These are phyloP conservation scores for Archaeoteleia sp. DNA, from an alignment of 2,888 invertebrate species.

Conservation along the genomic window DNA sequence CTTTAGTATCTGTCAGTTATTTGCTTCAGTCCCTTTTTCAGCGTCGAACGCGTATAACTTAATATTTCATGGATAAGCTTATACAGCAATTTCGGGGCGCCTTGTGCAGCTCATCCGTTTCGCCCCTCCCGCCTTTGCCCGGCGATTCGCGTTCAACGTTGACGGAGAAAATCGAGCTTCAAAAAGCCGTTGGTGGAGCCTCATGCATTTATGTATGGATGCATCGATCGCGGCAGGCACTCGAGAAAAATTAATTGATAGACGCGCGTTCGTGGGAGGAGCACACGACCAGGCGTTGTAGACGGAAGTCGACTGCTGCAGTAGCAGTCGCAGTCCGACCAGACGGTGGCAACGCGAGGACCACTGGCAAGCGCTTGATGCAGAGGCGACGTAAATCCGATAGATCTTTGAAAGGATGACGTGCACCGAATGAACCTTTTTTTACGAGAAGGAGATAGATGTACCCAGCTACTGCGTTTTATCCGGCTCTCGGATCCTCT, in stretches of 20 bases:
- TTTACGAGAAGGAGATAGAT: slow-evolving; percentile 8
- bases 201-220: slow-evolving; percentile 65
- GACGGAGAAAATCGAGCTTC: slow-evolving; percentile 59
- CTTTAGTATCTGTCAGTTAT: slow-evolving; percentile 29
- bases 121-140: slow-evolving; percentile 19
- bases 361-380: slow-evolving; percentile 21
- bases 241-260: slow-evolving; percentile 60
- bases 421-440: slow-evolving; percentile 46
- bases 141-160: slow-evolving; percentile 49
- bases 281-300: slow-evolving; percentile 1
- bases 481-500: slow-evolving; percentile 25
- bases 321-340: slow-evolving; percentile 13
- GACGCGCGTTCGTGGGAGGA: slow-evolving; percentile 31
- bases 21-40: slow-evolving; percentile 27
- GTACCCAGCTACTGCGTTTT: slow-evolving; percentile 22
- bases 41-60: slow-evolving; percentile 38
- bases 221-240: slow-evolving; percentile 56
- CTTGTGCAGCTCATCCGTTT: slow-evolving; percentile 38
- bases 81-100: slow-evolving; percentile 35
- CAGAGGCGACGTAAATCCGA: slow-evolving; percentile 52
- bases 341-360: slow-evolving; percentile 22
- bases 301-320: neutral
- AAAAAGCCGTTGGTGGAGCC: slow-evolving; percentile 58
- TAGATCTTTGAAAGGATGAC: slow-evolving; percentile 53
- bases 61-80: slow-evolving; percentile 48